Evolutionary conservation across 1,140 invertebrate genomes (phyloP).

Genomic region (Cecropterus lyciades): DNA sequence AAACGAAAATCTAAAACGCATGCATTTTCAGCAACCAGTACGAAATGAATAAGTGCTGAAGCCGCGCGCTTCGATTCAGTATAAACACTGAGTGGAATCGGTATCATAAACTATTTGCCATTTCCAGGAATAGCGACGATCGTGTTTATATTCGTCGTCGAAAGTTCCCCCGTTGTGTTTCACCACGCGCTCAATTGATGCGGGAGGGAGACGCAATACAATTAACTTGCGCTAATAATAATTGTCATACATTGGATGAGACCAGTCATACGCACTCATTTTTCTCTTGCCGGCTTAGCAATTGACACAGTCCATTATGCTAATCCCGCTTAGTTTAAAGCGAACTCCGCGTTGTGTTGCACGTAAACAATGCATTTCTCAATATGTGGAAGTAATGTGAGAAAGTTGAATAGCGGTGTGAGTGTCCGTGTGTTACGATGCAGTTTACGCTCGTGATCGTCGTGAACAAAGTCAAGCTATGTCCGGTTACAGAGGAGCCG

Average conservation of each 20-base stretch:
- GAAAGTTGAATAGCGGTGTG: conserved; percentile 50
- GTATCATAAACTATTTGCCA: conserved; percentile 48
- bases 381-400: conserved; percentile 63
- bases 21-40: conserved; percentile 14
- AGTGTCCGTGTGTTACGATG: conserved; percentile 64
- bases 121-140: conserved; percentile 71
- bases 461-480: conserved; percentile 75
- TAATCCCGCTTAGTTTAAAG: conserved; percentile 76
- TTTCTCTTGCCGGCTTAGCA: conserved; percentile 53
- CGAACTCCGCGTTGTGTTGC: conserved; percentile 58
- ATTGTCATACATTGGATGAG: conserved; percentile 61
- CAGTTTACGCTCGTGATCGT: conserved; percentile 79
- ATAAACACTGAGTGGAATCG: conserved; percentile 7
- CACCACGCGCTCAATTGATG: conserved; percentile 70
- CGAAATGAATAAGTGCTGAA: conserved; percentile 14
- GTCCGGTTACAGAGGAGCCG: conserved; percentile 67
- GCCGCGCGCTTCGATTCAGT: conserved; percentile 3
- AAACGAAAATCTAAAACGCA: not conserved
- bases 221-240: conserved; percentile 72
- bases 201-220: conserved; percentile 72
- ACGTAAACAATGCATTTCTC: conserved; percentile 74
- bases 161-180: conserved; percentile 73
- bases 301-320: conserved; percentile 72
- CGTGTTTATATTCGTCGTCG: conserved; percentile 75
- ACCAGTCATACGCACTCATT: conserved; percentile 38